A percentile compares a stretch with the other conserved stretches of the same genome.
These are phyloP conservation scores for Rhingia campestris DNA, from an alignment of 2,888 invertebrate species.

Conservation along the genomic window DNA sequence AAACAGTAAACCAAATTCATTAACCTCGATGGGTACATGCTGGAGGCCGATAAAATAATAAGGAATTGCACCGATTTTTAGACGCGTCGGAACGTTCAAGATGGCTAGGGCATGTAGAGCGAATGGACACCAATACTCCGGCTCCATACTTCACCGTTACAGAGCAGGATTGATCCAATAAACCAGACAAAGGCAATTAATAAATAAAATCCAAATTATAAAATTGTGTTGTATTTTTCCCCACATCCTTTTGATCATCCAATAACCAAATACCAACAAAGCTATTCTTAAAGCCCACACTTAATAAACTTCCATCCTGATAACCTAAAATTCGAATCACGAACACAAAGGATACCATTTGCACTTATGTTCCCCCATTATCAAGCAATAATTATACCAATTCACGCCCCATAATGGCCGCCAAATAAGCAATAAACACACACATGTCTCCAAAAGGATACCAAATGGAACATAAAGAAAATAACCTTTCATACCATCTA, in stretches of 20 bases:
- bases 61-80: no score
- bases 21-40: no score
- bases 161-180: no score
- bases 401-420: constrained; percentile 28
- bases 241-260: neutral
- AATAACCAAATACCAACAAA: neutral
- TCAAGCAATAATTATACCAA: constrained; percentile 49
- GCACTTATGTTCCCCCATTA: constrained; percentile 27
- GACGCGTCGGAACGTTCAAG: no score
- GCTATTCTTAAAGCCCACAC: constrained; percentile 7
- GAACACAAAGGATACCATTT: constrained; percentile 36
- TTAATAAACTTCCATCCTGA: constrained; percentile 30
- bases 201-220: no score
- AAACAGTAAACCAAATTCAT: no score
- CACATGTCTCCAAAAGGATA: constrained; percentile 20
- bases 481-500: constrained; percentile 15
- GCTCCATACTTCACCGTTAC: no score
- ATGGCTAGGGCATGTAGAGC: no score
- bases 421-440: constrained; percentile 37
- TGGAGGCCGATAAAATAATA: no score
- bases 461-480: constrained; percentile 20
- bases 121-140: no score
- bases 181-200: no score
- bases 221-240: neutral
- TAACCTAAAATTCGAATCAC: constrained; percentile 43